These are phyloP conservation scores for Rhorus exstirpatorius DNA, from an alignment of 2,888 invertebrate species.

Conservation along the genomic window DNA sequence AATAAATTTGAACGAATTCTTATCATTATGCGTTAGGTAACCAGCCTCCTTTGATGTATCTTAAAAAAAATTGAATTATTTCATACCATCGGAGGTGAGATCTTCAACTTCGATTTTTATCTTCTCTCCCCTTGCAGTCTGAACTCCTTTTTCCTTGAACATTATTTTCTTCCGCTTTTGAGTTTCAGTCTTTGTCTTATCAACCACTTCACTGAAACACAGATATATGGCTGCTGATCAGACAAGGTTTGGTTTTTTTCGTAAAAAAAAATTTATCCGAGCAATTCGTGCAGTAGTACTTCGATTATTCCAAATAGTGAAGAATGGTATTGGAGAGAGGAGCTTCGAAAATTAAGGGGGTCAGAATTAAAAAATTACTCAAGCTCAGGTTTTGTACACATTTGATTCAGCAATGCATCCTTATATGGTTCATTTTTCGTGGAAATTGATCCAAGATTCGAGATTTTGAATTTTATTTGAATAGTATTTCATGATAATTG, in stretches of 20 bases:
- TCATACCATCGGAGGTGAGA: constrained; percentile 88
- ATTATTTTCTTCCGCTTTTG: constrained; percentile 82
- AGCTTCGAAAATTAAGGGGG: no score
- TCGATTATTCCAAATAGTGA: background rate
- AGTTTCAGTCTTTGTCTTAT: constrained; percentile 72
- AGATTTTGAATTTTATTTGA: background rate
- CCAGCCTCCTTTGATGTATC: background rate
- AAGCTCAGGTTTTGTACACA: no score
- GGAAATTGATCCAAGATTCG: background rate
- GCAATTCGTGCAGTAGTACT: background rate
- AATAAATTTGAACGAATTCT: no score
- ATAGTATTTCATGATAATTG: no score
- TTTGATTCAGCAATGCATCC: no score
- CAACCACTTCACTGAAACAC: constrained; percentile 80
- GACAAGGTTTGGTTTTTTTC: background rate
- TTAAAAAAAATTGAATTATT: background rate
- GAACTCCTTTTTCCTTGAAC: constrained; percentile 87
- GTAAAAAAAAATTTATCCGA: background rate
- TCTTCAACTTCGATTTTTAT: constrained; percentile 89
- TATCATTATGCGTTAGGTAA: background rate
- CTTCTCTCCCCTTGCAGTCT: constrained; percentile 87
- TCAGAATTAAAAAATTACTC: no score
- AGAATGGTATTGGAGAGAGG: background rate
- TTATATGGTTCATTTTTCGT: background rate
- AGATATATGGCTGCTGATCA: constrained; percentile 2